phyloP scores from a whole-genome alignment of 37 sponge, comb jelly and placozoan species.

The Agelas oroides region DNA sequence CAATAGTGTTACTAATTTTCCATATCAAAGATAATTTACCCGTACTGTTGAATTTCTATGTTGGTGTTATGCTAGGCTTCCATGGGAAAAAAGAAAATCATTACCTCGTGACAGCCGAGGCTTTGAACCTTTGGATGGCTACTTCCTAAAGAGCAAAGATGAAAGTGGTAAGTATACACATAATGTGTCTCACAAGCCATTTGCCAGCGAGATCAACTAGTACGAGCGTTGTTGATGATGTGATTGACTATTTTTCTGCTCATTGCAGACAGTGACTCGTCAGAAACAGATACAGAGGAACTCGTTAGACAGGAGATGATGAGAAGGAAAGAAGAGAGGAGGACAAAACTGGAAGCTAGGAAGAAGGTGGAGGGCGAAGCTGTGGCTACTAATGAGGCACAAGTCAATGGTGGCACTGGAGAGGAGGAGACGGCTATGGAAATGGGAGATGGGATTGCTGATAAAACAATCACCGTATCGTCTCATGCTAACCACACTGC shows the following conservation, averaged over 20 bases:
- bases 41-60: no score
- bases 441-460: background rate
- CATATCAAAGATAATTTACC: no score
- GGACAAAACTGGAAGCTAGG: background rate
- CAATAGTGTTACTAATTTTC: no score
- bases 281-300: slow-evolving; percentile 13
- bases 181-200: no score
- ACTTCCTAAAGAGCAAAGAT: background rate
- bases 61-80: no score
- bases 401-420: background rate
- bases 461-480: no score
- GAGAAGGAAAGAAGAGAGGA: background rate
- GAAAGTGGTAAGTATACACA: background rate
- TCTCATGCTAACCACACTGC: no score
- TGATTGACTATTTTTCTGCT: no score
- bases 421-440: background rate
- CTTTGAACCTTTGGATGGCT: slow-evolving; percentile 31
- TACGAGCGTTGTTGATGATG: no score
- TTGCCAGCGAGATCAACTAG: no score
- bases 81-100: slow-evolving; percentile 10
- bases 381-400: background rate
- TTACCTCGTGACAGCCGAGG: slow-evolving; percentile 41
- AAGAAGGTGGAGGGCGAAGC: background rate
- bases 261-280: background rate
- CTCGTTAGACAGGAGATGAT: background rate